These are phyloP conservation scores for Gyrodactylus bullatarudis DNA, from an alignment of 1,140 invertebrate species.

Conservation along the genomic window DNA sequence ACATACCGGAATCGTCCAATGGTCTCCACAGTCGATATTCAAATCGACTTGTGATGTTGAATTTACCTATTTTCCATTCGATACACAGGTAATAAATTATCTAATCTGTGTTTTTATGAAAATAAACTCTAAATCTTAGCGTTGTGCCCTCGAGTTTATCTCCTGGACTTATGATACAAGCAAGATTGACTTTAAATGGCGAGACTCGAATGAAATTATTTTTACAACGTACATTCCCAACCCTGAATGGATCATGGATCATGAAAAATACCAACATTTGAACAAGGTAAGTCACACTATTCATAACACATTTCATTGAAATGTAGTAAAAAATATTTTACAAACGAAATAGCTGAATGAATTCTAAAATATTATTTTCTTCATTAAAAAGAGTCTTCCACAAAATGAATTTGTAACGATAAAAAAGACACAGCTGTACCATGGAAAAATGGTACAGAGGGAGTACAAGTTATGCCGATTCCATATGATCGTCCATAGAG, in stretches of 20 bases:
- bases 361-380: too few relatives aligned
- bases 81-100: conserved; percentile 23
- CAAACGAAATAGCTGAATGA: too few relatives aligned
- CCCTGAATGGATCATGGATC: not conserved
- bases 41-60: conserved; percentile 30
- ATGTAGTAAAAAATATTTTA: too few relatives aligned
- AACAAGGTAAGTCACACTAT: too few relatives aligned
- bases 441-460: not conserved
- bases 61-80: conserved; percentile 32
- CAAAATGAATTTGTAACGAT: not conserved
- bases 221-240: not conserved
- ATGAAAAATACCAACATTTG: not conserved
- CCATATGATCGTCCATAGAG: conserved; percentile 2
- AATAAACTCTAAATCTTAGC: not conserved
- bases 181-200: not conserved
- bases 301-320: too few relatives aligned
- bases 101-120: not conserved
- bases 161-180: conserved; percentile 6
- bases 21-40: conserved; percentile 33
- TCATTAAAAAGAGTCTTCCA: not conserved
- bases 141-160: not conserved
- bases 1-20: conserved; percentile 27
- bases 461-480: not conserved
- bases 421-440: not conserved
- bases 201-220: not conserved